phyloP scores from a whole-genome alignment of 2,113 vertebrate species.

The Tragelaphus imberbis region DNA sequence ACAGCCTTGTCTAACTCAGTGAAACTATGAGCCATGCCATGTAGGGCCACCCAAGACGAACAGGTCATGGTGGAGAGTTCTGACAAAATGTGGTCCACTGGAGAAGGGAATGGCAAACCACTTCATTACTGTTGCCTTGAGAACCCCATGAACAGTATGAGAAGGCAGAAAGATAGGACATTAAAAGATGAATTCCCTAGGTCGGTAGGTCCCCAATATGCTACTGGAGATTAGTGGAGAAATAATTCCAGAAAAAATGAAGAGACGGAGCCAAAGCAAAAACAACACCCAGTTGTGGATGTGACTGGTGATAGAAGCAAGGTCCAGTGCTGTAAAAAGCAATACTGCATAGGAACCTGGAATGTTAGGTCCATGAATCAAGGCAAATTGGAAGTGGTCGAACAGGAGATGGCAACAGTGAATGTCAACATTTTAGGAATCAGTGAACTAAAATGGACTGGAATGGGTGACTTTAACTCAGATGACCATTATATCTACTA shows the following conservation, averaged over 20 bases:
- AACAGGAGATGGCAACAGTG: background rate
- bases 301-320: background rate
- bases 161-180: background rate
- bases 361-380: background rate
- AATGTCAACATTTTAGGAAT: background rate
- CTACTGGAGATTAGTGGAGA: background rate
- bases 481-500: background rate
- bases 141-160: background rate
- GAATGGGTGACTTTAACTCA: background rate
- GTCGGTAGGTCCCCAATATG: rapidly evolving
- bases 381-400: background rate
- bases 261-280: background rate
- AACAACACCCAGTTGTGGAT: background rate
- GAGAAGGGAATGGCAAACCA: background rate
- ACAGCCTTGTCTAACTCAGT: background rate
- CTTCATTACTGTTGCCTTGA: background rate
- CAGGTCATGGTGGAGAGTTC: background rate
- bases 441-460: background rate
- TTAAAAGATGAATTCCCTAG: background rate
- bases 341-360: background rate
- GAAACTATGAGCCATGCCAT: background rate
- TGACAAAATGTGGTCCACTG: background rate
- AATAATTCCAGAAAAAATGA: background rate
- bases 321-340: background rate
- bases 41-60: background rate